Evolutionary conservation across 2,113 vertebrate species (phyloP), one percentile per base, ranked within the genome.

Genomic region (Hucho hucho): DNA sequence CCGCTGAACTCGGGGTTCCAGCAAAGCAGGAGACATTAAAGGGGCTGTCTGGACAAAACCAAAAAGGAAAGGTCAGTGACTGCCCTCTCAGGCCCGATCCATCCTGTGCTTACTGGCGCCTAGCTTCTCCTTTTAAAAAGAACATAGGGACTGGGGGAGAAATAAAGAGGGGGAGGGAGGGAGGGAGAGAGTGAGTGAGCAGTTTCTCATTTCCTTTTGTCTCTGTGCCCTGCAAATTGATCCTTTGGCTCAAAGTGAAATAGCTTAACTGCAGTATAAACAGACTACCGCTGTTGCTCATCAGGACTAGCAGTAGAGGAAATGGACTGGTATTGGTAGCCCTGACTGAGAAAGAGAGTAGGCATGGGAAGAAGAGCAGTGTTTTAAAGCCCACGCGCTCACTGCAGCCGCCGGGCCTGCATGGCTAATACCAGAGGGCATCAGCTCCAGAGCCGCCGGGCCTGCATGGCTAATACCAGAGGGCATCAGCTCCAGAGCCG

Each of bases 211-310:
- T 75, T 66, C 64, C 43, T 79, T 76, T 76, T 64, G 68, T 77
- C 77, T 77, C 72, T 49, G 26, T 72, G 72, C 25, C 46, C 71
- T 77, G 78, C 69, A 80, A 72, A 77, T 75, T 58, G 78, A 83
- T 83, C 75, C 81, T 49, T 71, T 79, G 81, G 72, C 77, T 75
- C 69, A 58, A 64, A 69, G 79, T 82, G 70, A 70, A 76, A 76
- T 79, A 46, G 46, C 20, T 73, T 65, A 64, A 75, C 65, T 79
- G 56, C 43, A 4, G 56, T 73, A 70, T 80, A 69, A 67, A 63
- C 46, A 22, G 74, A 73, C 67, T 73, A 26, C 43, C 14, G 43
- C 37, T 80, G 59, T 73, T 76, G 37, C 46, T 73, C 65, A 69
- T 43, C 73, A 68, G 22, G 37, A 72, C 49, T 16, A 49, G 26